Percentiles rank a stretch among this genome's conserved stretches.
These are phyloP conservation scores for Caenorhabditis macrosperma DNA, from an alignment of 2,888 invertebrate species.

Conservation along the genomic window DNA sequence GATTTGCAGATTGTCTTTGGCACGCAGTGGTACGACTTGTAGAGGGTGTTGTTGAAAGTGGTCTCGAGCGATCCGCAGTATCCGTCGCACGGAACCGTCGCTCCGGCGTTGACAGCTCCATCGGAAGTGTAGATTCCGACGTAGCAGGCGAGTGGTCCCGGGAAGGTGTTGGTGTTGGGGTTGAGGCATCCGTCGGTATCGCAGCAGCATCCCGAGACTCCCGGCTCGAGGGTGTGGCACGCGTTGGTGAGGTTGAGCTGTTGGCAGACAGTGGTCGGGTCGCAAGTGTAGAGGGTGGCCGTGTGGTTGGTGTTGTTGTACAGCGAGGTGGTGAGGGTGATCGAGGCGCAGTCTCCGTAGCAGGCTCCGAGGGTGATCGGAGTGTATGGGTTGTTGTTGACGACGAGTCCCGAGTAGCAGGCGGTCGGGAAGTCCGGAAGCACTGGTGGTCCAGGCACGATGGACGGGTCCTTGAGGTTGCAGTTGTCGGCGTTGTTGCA, in stretches of 20 bases:
- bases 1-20: conserved; percentile 54
- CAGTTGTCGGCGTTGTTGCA: conserved; percentile 66
- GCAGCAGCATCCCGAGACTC: conserved; percentile 67
- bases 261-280: conserved; percentile 63
- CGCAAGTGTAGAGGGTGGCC: conserved; percentile 63
- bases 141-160: conserved; percentile 59
- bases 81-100: conserved; percentile 61
- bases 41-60: conserved; percentile 24
- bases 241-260: conserved; percentile 54
- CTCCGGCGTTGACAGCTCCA: conserved; percentile 48
- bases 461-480: conserved; percentile 51
- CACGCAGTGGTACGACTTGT: conserved; percentile 67
- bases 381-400: conserved; percentile 38
- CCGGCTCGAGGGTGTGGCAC: conserved; percentile 58
- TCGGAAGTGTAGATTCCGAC: conserved; percentile 61
- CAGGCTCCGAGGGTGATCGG: conserved; percentile 51
- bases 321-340: conserved; percentile 45
- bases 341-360: conserved; percentile 65
- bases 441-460: conserved; percentile 43
- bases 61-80: conserved; percentile 64
- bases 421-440: conserved; percentile 57
- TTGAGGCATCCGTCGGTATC: conserved; percentile 60
- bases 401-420: conserved; percentile 54
- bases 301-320: conserved; percentile 17
- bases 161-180: conserved; percentile 43